phyloP scores from a whole-genome alignment of 1,140 invertebrate species.

The Tribolium madens region DNA sequence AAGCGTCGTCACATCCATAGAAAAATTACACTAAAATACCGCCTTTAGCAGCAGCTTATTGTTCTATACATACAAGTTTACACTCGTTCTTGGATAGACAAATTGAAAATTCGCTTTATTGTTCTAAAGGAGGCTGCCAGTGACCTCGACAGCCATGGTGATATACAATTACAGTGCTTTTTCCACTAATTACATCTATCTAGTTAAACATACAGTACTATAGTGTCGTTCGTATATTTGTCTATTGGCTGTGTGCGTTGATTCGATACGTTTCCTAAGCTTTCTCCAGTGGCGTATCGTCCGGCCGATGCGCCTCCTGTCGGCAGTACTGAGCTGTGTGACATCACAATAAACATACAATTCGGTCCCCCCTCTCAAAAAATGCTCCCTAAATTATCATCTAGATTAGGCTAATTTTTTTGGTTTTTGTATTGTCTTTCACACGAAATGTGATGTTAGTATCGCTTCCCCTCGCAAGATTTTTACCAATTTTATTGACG shows the following conservation, averaged over 20 bases:
- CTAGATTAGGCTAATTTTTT: conserved; percentile 49
- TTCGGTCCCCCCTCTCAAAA: conserved; percentile 28
- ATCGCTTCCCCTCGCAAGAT: background rate
- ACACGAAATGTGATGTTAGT: conserved; percentile 40
- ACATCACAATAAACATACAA: conserved; percentile 51
- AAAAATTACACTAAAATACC: conserved; percentile 45
- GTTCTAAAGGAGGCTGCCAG: conserved; percentile 32
- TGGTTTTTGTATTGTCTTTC: conserved; percentile 49
- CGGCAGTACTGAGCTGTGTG: conserved; percentile 55
- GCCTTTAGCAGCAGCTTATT: conserved; percentile 36
- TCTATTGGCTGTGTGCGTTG: conserved; percentile 61
- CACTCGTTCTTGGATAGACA: conserved; percentile 32
- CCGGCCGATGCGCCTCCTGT: conserved; percentile 14
- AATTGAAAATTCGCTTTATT: conserved; percentile 45
- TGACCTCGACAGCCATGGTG: conserved; percentile 34
- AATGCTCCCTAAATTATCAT: conserved; percentile 38
- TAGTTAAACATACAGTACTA: conserved; percentile 47
- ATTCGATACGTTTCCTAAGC: conserved; percentile 47
- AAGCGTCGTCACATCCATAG: conserved; percentile 2
- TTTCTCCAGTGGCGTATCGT: conserved; percentile 39
- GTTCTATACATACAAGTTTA: conserved; percentile 47
- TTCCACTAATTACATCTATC: conserved; percentile 41
- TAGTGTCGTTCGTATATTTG: conserved; percentile 57
- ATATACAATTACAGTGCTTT: conserved; percentile 51
- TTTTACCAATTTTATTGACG: background rate